Conservation (phyloP, 1,140 invertebrate species). For the Hycleus phaleratus region DNA sequence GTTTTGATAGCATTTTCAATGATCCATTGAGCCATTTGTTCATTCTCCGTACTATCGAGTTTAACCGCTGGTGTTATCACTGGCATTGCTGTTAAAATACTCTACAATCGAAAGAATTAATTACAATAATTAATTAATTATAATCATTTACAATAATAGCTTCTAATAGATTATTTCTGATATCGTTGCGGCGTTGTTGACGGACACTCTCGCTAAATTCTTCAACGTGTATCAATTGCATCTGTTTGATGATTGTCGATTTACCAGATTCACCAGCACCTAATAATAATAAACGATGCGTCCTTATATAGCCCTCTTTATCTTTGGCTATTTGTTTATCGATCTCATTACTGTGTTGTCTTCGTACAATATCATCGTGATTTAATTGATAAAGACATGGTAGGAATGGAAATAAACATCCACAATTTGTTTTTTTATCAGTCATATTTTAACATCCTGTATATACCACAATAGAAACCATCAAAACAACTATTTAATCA, state of each 20-base stretch:
- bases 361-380: conserved; percentile 10
- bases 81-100: conserved; percentile 14
- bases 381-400: conserved; percentile 9
- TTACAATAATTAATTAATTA: background rate
- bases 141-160: conserved; percentile 63
- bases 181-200: conserved; percentile 11
- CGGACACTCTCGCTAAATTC: conserved; percentile 70
- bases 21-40: conserved; percentile 8
- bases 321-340: conserved; percentile 13
- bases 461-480: background rate
- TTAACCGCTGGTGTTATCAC: conserved; percentile 6
- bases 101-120: conserved; percentile 43
- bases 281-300: conserved; percentile 42
- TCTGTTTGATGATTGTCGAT: conserved; percentile 91
- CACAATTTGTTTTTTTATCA: conserved; percentile 12
- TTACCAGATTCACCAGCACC: conserved; percentile 97
- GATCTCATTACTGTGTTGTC: conserved; percentile 15
- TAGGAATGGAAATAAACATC: conserved; percentile 16
- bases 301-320: conserved; percentile 9
- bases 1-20: conserved; percentile 6
- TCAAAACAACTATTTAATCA: too few species aligned
- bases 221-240: conserved; percentile 78
- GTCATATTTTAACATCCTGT: conserved; percentile 10
- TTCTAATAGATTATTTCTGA: conserved; percentile 15
- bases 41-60: conserved; percentile 6